Evolutionary conservation across 2,113 vertebrate genomes (phyloP), one percentile per base, ranked within the genome.

Genomic region (Micronisus gabar): DNA sequence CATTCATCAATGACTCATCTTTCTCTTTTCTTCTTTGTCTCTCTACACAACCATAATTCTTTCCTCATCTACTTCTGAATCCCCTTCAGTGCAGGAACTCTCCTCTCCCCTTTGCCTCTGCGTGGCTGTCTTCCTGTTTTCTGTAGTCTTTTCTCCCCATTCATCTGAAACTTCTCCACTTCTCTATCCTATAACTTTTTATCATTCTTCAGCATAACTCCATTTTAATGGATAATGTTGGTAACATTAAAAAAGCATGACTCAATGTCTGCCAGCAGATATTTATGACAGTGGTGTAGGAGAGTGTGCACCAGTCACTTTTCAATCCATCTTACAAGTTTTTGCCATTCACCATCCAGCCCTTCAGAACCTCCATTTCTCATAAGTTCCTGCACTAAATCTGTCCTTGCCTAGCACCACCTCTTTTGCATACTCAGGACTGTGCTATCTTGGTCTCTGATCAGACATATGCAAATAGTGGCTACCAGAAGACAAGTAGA

Each of bases 1-100:
- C 38, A 25, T 93, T 94, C 94, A 95, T 94, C 95, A 92, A 43
- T 84, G 79, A 86, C 52, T 95, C 88, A 90, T 92, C 81, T 81
- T 90, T 93, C 58, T 79, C 79, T 82, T 93, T 93, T 96, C 84
- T 92, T 76, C 73, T 94, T 84, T 79, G 65, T 22, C 52, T 79
- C 68, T 86, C 82, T 81, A 50, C 61, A 92, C 3, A 40, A 89
- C 43, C 26, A 5, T 61, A 90, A 90, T 72, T 91, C 67, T 94
- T 94, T 90, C 63, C 79, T 67, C 71, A 71, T 85, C 83, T 93
- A 88, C 71, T 86, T 92, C 65, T 80, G 43, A 95, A 87, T 76
- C 52, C 12, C 45, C 66, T 71, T 73, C 48, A 93, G 73, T 45
- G 61, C 68, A 95, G 63, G 20, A 95, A 71, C 82, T 73, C 78